Evolutionary conservation across 2,797 vertebrate species (phyloP).

Genomic region (Sebastes diaconus): DNA sequence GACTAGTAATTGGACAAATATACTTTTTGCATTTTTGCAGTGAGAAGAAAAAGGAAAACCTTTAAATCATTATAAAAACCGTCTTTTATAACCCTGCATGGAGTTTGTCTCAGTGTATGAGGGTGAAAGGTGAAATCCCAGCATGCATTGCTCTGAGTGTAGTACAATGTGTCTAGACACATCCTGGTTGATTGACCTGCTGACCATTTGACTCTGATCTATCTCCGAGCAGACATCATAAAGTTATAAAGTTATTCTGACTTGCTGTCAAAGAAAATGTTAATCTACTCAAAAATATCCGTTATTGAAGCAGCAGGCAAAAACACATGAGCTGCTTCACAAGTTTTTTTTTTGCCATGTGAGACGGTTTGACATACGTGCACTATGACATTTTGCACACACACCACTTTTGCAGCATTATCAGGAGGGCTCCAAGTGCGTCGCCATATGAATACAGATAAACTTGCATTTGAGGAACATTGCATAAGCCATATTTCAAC

Average conservation of each 20-base stretch:
- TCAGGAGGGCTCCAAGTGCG: conserved; percentile 37
- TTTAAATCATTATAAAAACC: neutral
- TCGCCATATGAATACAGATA: conserved; percentile 29
- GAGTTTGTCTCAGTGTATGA: neutral
- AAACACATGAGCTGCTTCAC: neutral
- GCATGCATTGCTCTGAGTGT: conserved; percentile 28
- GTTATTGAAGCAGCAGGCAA: neutral
- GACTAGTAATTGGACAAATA: neutral
- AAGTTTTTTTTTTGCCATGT: neutral
- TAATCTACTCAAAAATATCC: neutral
- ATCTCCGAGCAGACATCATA: conserved; percentile 11
- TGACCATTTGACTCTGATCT: conserved; percentile 38
- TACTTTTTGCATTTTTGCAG: no score
- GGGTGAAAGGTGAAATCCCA: conserved; percentile 54
- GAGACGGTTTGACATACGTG: neutral
- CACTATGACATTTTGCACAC: neutral
- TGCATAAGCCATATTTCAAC: conserved; percentile 67
- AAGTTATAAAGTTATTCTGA: conserved; percentile 38
- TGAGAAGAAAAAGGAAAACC: neutral
- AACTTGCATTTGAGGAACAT: conserved; percentile 35
- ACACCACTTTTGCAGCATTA: neutral
- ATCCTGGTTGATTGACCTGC: conserved; percentile 44
- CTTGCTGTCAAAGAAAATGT: conserved; percentile 17
- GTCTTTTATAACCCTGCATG: neutral
- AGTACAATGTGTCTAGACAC: conserved; percentile 47